Base-by-base conservation (phyloP, 2,113 vertebrate species). In the Muscicapa adusta region DNA sequence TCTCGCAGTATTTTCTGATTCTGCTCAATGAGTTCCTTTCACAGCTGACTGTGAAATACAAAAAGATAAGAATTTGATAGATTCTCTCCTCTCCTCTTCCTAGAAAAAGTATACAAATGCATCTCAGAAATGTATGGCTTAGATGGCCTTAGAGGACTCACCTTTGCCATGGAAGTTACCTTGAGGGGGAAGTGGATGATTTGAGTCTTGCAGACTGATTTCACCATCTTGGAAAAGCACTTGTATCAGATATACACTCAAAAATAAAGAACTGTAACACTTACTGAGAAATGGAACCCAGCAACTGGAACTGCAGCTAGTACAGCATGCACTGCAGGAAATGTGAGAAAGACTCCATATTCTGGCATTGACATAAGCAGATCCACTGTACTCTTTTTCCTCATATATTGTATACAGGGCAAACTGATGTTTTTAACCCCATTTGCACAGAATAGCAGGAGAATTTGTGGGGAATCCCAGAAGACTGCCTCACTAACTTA, bases 71-170 rank as follows among this genome's bases (percentile, higher is more conserved):
- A 83, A 74, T 40, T 7, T 47, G 18, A 80, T 1, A 14, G 11
- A 72, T 43, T 68, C 22, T 68, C 36, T 68, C 18, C n/a, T 77
- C 9, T n/a, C 12, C 15, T 50, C 28, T 48, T 66, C 54, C 34
- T 29, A 78, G 38, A 13, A 86, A 70, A 67, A 34, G 13, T 34
- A 58, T 6, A 62, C 9, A 56, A 57, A 51, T 10, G 10, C 7
- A 0, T 7, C 56, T 22, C 33, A 63, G 60, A 81, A 85, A 91
- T 0, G 0, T 1, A 3, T 19, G 47, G 42, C 26, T 47, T 26
- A 79, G 53, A 43, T 33, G 23, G 10, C 23, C 19, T 40, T 16
- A 5, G 12, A 91, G 18, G 24, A 61, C 48, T 61, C 54, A 66
- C 17, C 58, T 89, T 42, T 47, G 58, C 78, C 31, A 72, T 91